Percentiles rank a stretch among this genome's conserved stretches.
These are phyloP conservation scores for Antedon bifida DNA, from an alignment of 35 echinoderm and acorn worm genomes.

Conservation along the genomic window DNA sequence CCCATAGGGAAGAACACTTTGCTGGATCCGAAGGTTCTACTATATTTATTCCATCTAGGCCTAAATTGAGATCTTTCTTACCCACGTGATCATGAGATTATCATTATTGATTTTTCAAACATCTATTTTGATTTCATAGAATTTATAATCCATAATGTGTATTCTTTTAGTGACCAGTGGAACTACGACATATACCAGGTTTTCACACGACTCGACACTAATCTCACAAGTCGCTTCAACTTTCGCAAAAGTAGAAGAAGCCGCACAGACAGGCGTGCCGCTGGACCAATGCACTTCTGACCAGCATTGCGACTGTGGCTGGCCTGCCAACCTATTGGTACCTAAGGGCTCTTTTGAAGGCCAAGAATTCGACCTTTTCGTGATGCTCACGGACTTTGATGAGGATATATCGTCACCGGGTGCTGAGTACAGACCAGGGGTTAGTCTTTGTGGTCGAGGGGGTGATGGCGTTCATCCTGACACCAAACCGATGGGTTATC, in stretches of 20 bases:
- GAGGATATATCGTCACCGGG: neutral
- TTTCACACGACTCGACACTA: neutral
- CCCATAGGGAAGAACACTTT: too few relatives aligned
- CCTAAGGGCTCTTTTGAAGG: neutral
- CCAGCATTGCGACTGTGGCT: neutral
- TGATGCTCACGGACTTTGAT: neutral
- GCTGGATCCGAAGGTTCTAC: too few relatives aligned
- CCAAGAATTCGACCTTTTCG: neutral
- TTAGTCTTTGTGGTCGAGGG: neutral
- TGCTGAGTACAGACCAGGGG: neutral
- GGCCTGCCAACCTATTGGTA: neutral
- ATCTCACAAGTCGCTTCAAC: neutral
- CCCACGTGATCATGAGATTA: too few relatives aligned
- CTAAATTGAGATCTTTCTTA: too few relatives aligned
- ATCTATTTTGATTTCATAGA: too few relatives aligned
- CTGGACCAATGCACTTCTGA: neutral
- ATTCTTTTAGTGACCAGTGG: neutral
- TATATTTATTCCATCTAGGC: too few relatives aligned
- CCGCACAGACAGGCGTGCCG: neutral
- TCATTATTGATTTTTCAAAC: too few relatives aligned
- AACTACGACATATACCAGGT: neutral
- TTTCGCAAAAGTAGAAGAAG: neutral
- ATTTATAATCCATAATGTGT: neutral
- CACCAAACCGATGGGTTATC: neutral
- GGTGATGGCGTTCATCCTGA: neutral